Base-by-base conservation (phyloP, 2,888 invertebrate genomes). In the Chrysolina americana region DNA sequence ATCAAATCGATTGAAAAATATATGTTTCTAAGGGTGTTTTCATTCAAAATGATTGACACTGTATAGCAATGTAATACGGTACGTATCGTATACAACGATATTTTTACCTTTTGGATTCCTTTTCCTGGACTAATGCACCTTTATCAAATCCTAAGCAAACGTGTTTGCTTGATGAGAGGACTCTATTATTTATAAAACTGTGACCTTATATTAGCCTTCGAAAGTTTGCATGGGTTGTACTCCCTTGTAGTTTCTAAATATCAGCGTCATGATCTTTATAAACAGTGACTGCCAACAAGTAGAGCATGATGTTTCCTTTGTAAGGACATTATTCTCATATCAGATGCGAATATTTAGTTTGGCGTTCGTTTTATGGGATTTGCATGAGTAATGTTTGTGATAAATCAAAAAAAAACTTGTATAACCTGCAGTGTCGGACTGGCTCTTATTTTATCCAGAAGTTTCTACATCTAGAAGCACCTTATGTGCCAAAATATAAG, bases 141-240 rank as follows among this genome's bases (percentile, higher is more conserved):
- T 9, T n/a, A 15, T 23, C 17, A 8, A n/a, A 28, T n/a, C 59
- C 28, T 4, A 47, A 13, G 13, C 15, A 15, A n/a, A 13, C 15
- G 17, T 28, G 28, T 59, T 28, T 9, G 0, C 13, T 59, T 4
- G 5, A 59, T 28, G 59, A 28, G n/a, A 23, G 59, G 47, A 17
- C 41, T 65, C 5, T 66, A 50, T 66, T 48, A 48, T 23, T 48
- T 1, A 19, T 28, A n/a, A 23, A 28, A 59, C 8, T n/a, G 48
- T 70, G 63, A 63, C 70, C 47, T 70, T 70, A 66, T 48, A 48
- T 65, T 65, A n/a, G 23, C 48, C 47, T 28, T 44, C 36, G 9
- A 47, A 17, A 28, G 17, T 70, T 70, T 48, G 70, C 70, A 70
- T 70, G 70, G 44, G 23, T 41, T 70, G 53, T 59, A 63, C n/a